Evolutionary conservation across 2,888 invertebrate species (phyloP), one percentile per base, ranked within the genome.

Genomic region (Cylloceria caligata): DNA sequence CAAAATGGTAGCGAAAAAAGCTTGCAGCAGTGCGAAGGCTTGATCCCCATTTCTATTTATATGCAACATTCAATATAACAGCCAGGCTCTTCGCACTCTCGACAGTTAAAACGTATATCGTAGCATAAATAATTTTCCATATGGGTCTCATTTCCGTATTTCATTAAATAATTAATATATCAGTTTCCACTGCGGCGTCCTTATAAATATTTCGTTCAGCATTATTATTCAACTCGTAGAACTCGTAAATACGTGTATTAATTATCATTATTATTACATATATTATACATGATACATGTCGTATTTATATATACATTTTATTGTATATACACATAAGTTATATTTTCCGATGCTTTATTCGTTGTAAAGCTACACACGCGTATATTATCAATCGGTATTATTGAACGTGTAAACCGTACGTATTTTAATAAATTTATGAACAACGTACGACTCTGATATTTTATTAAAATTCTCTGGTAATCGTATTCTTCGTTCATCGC

Each of bases 61-160:
- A 68, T 7, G 21, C 34, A 16, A 68, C 4, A 49, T 21, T 49
- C 21, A 27, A 55, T 24, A 24, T 55, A 55, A n/a, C 16, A 24
- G 42, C 57, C 34, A 57, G 42, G 42, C 30, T 39, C 52, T 19
- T 7, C 27, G 60, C 39, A 27, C 16, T 49, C n/a, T 45, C 62
- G 21, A 76, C 11, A 45, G n/a, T 52, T 64, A 16, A 71, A 7
- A 42, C 19, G 16, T 42, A 36, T 60, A 60, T 67, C 21, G 52
- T 71, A 76, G 79, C 71, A 67, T 67, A 79, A 62, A 62, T 73
- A 82, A 30, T 76, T 55, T 82, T 82, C 79, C 82, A 82, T 67
- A 71, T 82, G 79, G 79, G 79, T 82, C 79, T 79, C 79, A 82
- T 76, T 82, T 79, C 30, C 52, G 42, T 64, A 71, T 64, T 71